Conservation (phyloP, 2,797 vertebrate species). For the Pipistrellus pipistrellus region DNA sequence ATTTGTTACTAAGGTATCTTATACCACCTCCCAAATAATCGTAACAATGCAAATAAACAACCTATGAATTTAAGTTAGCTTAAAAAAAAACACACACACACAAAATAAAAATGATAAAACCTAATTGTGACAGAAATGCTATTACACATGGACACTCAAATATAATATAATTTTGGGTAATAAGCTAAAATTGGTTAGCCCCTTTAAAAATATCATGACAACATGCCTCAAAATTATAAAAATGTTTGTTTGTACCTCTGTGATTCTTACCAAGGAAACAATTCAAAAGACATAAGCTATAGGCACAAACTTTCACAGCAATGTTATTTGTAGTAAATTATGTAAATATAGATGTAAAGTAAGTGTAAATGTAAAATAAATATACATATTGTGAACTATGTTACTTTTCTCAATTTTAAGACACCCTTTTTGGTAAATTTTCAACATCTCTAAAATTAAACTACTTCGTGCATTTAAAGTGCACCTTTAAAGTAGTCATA, state of each 20-base stretch:
- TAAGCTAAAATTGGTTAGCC: background rate
- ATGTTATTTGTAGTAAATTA: constrained; percentile 34
- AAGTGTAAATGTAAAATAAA: constrained; percentile 47
- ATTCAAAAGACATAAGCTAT: constrained; percentile 46
- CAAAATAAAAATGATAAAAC: constrained; percentile 43
- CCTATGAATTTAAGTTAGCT: background rate
- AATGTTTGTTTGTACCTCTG: background rate
- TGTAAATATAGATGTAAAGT: constrained; percentile 39
- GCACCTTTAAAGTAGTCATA: background rate
- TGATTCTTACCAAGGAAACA: constrained; percentile 49
- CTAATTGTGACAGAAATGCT: background rate
- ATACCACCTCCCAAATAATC: background rate
- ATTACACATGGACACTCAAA: background rate
- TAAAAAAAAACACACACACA: background rate
- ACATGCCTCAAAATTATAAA: background rate
- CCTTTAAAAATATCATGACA: constrained; percentile 39
- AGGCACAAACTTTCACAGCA: constrained; percentile 17
- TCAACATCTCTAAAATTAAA: constrained; percentile 52
- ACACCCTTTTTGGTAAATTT: constrained; percentile 41
- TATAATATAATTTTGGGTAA: background rate
- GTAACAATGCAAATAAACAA: constrained; percentile 33
- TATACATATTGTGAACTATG: background rate
- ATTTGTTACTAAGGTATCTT: background rate
- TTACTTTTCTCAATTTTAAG: constrained; percentile 57
- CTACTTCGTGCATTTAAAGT: background rate